phyloP scores from a whole-genome alignment of 2,888 invertebrate species.

The Protonemura montana region DNA sequence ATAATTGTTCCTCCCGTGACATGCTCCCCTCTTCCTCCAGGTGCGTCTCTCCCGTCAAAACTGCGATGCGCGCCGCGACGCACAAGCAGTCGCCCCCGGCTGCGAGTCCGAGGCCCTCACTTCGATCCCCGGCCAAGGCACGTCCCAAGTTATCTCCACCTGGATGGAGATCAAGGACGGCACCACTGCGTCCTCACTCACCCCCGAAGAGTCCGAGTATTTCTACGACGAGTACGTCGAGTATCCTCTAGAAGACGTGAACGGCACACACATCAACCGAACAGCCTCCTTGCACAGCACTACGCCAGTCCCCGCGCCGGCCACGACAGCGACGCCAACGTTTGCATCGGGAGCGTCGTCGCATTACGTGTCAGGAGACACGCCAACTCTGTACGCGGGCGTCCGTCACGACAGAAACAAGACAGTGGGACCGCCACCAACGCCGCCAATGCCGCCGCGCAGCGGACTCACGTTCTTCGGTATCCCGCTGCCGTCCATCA shows the following conservation, averaged over 20 bases:
- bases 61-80: constrained; percentile 62
- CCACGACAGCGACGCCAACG: constrained; percentile 26
- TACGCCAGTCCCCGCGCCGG: constrained; percentile 41
- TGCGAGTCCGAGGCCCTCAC: constrained; percentile 69
- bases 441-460: constrained; percentile 60
- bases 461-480: constrained; percentile 85
- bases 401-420: constrained; percentile 56
- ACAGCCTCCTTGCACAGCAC: constrained; percentile 40
- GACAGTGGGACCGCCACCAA: constrained; percentile 47
- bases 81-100: constrained; percentile 64
- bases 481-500: constrained; percentile 75
- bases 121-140: constrained; percentile 55
- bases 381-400: constrained; percentile 68
- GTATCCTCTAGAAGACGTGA: constrained; percentile 66
- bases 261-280: constrained; percentile 55
- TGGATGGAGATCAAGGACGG: constrained; percentile 64
- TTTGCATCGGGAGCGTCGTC: constrained; percentile 42
- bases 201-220: constrained; percentile 80
- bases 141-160: constrained; percentile 66
- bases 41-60: constrained; percentile 75
- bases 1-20: too few species aligned
- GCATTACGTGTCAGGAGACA: constrained; percentile 64
- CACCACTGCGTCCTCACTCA: constrained; percentile 59
- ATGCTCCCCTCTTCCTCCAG: not conserved
- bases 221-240: constrained; percentile 85